Base-by-base conservation (phyloP, 2,797 vertebrate species). In the Halcyon leucocephala region DNA sequence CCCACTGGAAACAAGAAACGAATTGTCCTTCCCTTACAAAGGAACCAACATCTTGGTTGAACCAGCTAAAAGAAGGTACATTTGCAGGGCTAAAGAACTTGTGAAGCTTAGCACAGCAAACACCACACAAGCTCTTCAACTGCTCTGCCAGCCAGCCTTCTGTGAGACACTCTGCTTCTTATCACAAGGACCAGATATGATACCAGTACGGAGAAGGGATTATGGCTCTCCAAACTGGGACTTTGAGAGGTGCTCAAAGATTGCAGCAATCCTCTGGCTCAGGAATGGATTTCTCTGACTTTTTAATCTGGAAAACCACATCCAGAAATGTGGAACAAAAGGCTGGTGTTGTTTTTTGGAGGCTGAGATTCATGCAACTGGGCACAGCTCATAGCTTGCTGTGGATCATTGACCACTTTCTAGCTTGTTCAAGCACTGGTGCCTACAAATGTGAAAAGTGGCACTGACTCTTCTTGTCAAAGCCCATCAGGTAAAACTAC, bases 331-430 rank as follows among this genome's bases (percentile, higher is more conserved):
- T 1, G 3, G 31, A 42, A 10, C 13, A 65, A 31, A 65, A 54
- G 3, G 2, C 8, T 55, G 2, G 7, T 0, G 41, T 57, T 17
- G 4, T 1, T 9, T 66, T 25, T 10, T 4, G 15, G 26, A 28
- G 15, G 2, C 14, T 69, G 10, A 2, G 4, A 33, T 72, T 85
- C 13, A 13, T 41, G 33, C 42, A 39, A 39, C 9, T 17, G 22
- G 7, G 11, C 41, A 15, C 37, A 49, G 11, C 3, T 84, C 35
- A 7, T 5, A 42, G 12, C 17, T 11, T 69, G 44, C 54, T 79
- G 33, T 58, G 57, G 57, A 58, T 58, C 14, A 9, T 22, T 58
- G 57, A 33, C 33, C 9, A 35, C 57, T 58, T 58, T 58, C 57
- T 58, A 60, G 4, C 12, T 72, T 72, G 26, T 24, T 54, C 28